These are phyloP conservation scores for Rhagologus leucostigma DNA, from an alignment of 2,113 vertebrate species.

Conservation along the genomic window DNA sequence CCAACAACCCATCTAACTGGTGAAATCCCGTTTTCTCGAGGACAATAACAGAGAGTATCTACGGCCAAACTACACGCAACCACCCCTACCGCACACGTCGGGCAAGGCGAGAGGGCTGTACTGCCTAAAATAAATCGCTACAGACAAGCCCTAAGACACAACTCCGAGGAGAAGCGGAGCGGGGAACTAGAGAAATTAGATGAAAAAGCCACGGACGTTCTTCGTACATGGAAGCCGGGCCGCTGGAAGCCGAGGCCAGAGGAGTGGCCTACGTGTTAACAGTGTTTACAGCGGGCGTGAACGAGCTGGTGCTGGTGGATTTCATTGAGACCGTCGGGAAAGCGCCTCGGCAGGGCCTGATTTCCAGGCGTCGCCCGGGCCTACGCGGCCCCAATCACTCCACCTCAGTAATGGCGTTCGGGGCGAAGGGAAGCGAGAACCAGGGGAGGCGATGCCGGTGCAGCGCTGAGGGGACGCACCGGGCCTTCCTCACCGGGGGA, in stretches of 20 bases:
- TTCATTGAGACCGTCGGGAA: conserved; percentile 17
- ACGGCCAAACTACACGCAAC: background rate
- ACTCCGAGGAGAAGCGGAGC: background rate
- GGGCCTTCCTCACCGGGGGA: background rate
- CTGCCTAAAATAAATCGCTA: background rate
- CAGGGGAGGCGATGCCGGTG: background rate
- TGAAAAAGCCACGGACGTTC: background rate
- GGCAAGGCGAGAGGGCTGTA: background rate
- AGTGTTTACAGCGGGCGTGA: conserved; percentile 54
- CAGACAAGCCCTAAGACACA: background rate
- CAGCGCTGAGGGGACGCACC: background rate
- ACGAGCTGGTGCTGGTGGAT: background rate
- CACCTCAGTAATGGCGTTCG: conserved; percentile 85
- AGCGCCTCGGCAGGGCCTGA: conserved; percentile 58
- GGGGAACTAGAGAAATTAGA: background rate
- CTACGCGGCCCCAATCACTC: conserved; percentile 76
- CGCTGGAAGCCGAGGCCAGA: background rate
- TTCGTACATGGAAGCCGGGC: background rate
- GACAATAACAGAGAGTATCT: background rate
- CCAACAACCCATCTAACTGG: background rate
- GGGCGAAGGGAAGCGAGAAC: conserved; percentile 64
- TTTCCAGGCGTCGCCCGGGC: conserved; percentile 76
- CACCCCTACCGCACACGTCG: background rate
- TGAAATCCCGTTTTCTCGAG: background rate
- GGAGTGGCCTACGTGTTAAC: conserved; percentile 39